Evolutionary conservation across 1,140 invertebrate species (phyloP).

Genomic region (Holotrichia oblita): DNA sequence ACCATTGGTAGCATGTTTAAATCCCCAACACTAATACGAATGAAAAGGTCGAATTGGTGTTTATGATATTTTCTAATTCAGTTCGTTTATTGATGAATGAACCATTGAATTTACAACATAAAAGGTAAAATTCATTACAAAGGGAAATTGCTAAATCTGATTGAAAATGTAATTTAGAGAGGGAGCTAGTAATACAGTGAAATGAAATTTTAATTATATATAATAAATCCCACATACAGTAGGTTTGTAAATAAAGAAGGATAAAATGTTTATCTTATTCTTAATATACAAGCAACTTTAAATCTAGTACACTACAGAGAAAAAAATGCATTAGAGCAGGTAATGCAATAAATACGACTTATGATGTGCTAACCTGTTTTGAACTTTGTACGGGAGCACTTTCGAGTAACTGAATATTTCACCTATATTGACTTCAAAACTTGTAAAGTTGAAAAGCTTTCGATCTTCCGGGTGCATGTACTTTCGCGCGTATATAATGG

Average conservation of each 20-base stretch:
- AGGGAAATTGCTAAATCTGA: no score
- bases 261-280: not conserved
- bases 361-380: conserved; percentile 16
- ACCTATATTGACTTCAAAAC: conserved; percentile 16
- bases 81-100: not conserved
- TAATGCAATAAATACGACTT: conserved; percentile 16
- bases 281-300: not conserved
- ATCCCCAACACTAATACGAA: not conserved
- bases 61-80: conserved; percentile 18
- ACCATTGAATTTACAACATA: not conserved
- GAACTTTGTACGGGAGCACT: conserved; percentile 11
- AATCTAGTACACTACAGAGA: not conserved
- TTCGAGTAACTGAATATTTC: conserved; percentile 6
- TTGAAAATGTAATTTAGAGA: no score
- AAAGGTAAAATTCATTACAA: no score
- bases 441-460: conserved; percentile 17
- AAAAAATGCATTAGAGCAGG: not conserved
- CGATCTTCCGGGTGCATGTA: not conserved
- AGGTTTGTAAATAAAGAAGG: no score
- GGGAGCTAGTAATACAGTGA: no score
- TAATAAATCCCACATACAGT: no score
- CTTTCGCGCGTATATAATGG: not conserved
- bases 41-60: not conserved
- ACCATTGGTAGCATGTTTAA: not conserved
- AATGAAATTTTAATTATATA: no score